These are phyloP conservation scores for Rhynchomys soricoides DNA, from an alignment of 2,113 vertebrate genomes.

Conservation along the genomic window DNA sequence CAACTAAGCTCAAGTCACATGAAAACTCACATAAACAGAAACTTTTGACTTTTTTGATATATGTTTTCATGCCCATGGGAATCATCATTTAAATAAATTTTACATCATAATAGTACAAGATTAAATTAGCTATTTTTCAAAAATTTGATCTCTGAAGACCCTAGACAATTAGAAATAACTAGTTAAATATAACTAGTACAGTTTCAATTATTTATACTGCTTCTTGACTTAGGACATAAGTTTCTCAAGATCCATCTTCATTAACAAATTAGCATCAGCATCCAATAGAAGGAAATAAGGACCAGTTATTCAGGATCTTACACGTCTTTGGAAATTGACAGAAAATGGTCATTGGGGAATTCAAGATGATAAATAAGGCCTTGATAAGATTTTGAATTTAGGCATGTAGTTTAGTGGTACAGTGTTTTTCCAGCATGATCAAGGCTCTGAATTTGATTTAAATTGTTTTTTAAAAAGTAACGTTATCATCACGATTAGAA, in stretches of 20 bases:
- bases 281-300: not conserved
- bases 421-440: not conserved
- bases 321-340: not conserved
- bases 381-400: not conserved
- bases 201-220: constrained; percentile 70
- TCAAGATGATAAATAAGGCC: not conserved
- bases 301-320: not conserved
- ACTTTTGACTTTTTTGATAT: not conserved
- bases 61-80: not conserved
- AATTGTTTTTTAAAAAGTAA: not conserved
- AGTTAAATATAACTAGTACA: constrained; percentile 65
- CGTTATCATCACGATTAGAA: not conserved
- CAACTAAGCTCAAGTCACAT: constrained; percentile 1
- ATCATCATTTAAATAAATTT: not conserved
- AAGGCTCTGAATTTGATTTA: not conserved
- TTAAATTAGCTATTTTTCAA: constrained; percentile 2
- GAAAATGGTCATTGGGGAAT: not conserved
- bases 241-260: constrained; percentile 49
- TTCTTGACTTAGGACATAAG: constrained; percentile 62
- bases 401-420: not conserved
- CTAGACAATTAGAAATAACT: not conserved
- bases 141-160: not conserved
- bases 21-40: not conserved
- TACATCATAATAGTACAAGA: not conserved
- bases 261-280: not conserved